Evolutionary conservation across 1,140 invertebrate species (phyloP), one percentile per base, ranked within the genome.

Genomic region (Monomorium pharaonis): DNA sequence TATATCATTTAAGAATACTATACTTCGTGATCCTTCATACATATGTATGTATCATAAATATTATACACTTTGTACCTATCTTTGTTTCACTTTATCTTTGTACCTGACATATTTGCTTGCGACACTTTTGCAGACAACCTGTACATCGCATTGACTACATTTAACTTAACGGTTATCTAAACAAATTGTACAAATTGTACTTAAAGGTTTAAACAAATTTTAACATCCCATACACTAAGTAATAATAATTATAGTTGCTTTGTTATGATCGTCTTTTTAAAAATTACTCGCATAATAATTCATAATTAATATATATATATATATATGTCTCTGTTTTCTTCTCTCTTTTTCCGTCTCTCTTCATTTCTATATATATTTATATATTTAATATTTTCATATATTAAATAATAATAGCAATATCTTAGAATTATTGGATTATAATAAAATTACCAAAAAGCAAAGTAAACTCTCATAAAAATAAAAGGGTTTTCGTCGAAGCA

Each of bases 351-450:
- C 33, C 58, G 9, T 44, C 5, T 80, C 54, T 78, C n/a, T 85
- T 3, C 80, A 1, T 86, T 0, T 80, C 37, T 49, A 51, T 81
- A 83, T 90, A 88, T 92, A 85, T 92, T 77, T 87, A 87, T 88
- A 87, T 92, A 78, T 91, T 88, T 30, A 92, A 91, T 92, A 90
- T 88, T 88, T 89, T 47, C 56, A 58, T 47, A 67, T 63, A 91
- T 92, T 93, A 93, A 93, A 92, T 92, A 92, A 91, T 91, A 33
- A 86, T 89, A 90, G 87, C 65, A 78, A 90, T 92, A 91, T 77
- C 76, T 88, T 92, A 91, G 69, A 60, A 63, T 88, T 85, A 89
- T 86, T 88, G 85, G 86, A 91, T 92, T 89, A 90, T 81, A 90
- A 92, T 89, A 87, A 91, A 89, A 90, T 89, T 89, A 89, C 56